These are phyloP conservation scores for Murina feae DNA, from an alignment of 2,113 vertebrate genomes.

Conservation along the genomic window DNA sequence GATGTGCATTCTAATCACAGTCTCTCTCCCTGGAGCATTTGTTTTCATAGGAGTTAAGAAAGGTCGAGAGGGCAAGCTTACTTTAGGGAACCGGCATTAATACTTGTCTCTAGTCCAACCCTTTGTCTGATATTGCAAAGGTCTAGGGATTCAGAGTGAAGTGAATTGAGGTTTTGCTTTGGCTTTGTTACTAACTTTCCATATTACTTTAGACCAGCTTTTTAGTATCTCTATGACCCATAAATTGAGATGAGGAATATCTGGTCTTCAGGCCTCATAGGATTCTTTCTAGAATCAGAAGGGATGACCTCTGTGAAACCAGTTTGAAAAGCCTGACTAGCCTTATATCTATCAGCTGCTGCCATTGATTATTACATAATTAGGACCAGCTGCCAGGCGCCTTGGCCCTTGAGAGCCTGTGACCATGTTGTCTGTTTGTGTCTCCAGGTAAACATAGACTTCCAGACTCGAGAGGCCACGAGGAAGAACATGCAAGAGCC, in stretches of 20 bases:
- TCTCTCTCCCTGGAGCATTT: not conserved
- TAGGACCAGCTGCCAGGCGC: not conserved
- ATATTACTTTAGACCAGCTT: not conserved
- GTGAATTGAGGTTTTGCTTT: not conserved
- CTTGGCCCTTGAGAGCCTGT: not conserved
- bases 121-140: not conserved
- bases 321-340: not conserved
- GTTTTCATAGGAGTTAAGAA: not conserved
- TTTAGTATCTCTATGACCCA: not conserved
- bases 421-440: constrained; percentile 51
- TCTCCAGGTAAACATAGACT: constrained; percentile 94
- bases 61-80: not conserved
- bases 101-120: not conserved
- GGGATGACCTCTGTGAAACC: not conserved
- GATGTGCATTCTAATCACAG: not conserved
- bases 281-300: not conserved
- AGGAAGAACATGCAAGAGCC: constrained; percentile 92
- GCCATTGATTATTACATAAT: not conserved
- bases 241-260: not conserved
- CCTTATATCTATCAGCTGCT: not conserved
- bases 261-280: not conserved
- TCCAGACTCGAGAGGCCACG: constrained; percentile 92
- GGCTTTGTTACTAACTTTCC: not conserved
- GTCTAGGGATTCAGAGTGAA: not conserved
- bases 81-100: not conserved